A percentile compares a stretch with the other conserved stretches of the same genome.
These are phyloP conservation scores for Adelphocoris suturalis DNA, from an alignment of 2,888 invertebrate species.

Conservation along the genomic window DNA sequence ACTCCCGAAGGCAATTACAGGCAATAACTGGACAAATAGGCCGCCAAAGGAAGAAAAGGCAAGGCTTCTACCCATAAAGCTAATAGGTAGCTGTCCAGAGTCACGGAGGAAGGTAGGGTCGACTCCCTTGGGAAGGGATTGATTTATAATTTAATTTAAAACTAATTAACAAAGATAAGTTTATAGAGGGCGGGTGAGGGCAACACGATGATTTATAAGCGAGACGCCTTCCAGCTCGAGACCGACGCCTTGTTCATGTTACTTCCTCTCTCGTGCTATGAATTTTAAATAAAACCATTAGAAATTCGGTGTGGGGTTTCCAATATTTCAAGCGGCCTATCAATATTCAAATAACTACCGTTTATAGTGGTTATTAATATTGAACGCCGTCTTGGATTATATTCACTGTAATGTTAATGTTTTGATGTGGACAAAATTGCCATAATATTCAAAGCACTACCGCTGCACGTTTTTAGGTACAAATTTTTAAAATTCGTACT, in stretches of 20 bases:
- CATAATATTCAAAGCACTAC: too few species aligned
- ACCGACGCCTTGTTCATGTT: constrained; percentile 68
- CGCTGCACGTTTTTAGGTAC: too few species aligned
- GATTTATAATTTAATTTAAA: constrained; percentile 77
- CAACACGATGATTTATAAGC: constrained; percentile 67
- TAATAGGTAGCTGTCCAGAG: constrained; percentile 70
- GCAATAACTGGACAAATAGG: constrained; percentile 72
- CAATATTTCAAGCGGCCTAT: constrained; percentile 62
- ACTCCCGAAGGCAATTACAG: constrained; percentile 66
- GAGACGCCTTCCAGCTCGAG: constrained; percentile 64
- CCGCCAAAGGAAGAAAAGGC: constrained; percentile 61
- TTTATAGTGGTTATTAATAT: constrained; percentile 60
- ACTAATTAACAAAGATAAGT: constrained; percentile 75
- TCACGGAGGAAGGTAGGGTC: constrained; percentile 38
- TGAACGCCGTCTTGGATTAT: neutral
- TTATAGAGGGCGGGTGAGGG: constrained; percentile 66
- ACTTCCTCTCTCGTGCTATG: constrained; percentile 56
- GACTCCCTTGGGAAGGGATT: constrained; percentile 71
- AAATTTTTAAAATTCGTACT: too few species aligned
- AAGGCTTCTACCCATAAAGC: constrained; percentile 61
- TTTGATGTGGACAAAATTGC: neutral
- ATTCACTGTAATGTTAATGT: neutral
- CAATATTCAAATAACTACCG: constrained; percentile 68
- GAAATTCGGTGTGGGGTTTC: constrained; percentile 61
- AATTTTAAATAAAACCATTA: constrained; percentile 69